phyloP scores from a whole-genome alignment of 2,113 vertebrate genomes.

The Chlorocebus sabaeus region DNA sequence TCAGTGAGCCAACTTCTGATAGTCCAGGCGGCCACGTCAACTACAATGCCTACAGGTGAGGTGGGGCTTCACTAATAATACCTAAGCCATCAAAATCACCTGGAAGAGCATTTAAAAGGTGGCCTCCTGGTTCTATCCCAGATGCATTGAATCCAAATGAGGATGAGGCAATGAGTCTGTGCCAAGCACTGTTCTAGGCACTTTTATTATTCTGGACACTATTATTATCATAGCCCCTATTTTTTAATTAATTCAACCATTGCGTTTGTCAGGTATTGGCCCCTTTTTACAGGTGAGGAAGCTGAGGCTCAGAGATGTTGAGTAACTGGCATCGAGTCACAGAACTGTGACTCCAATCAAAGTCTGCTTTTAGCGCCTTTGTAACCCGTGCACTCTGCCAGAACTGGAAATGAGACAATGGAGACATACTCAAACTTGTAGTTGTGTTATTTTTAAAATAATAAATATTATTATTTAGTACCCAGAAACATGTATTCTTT shows the following conservation, averaged over 20 bases:
- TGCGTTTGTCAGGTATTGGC: background rate
- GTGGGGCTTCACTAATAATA: background rate
- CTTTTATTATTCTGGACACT: background rate
- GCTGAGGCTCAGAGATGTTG: background rate
- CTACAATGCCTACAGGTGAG: fast-evolving
- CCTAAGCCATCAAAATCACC: background rate
- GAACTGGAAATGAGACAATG: background rate
- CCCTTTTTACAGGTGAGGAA: background rate
- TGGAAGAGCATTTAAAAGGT: background rate
- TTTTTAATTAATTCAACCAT: background rate
- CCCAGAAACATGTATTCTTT: background rate
- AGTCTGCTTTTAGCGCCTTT: background rate
- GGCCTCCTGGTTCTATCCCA: background rate
- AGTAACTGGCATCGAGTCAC: background rate
- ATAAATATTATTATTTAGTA: background rate
- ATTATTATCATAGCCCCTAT: background rate
- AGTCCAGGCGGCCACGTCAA: background rate
- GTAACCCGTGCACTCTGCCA: background rate
- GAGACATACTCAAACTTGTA: background rate
- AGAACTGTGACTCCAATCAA: background rate
- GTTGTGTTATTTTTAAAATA: background rate
- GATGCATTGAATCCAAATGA: background rate
- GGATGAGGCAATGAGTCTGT: background rate
- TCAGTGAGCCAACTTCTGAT: background rate
- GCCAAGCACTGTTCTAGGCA: background rate